Evolutionary conservation across 1,140 invertebrate genomes (phyloP), one percentile per base, ranked within the genome.

Genomic region (Drosophila malerkotliana): DNA sequence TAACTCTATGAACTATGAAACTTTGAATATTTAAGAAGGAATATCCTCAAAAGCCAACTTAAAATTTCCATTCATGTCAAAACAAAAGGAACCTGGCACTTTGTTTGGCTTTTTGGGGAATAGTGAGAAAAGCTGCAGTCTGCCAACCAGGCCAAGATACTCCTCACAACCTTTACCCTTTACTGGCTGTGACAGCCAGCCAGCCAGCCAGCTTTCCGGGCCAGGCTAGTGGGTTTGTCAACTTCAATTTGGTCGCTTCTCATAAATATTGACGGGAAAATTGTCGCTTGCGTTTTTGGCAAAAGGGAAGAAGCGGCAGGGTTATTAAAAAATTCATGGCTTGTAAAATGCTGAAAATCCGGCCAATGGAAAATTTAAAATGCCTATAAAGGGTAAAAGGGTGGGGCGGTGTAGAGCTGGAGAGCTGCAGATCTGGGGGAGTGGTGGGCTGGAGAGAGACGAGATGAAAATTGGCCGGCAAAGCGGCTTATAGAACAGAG

Each of bases 301-400:
- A 18, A 37, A 15, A 28, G 30, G 9, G 21, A 10, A 3, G 10
- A 1, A 47, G 32, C 26, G 3, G 26, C 26, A 28, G 67, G 59
- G 82, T 88, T 87, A 87, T 88, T 88, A 87, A 88, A 88, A 87
- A 83, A 87, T 87, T 88, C 83, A 87, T 87, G 83, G 63, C 83
- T 88, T 87, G 83, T 88, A 87, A 87, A 87, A 87, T 87, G 75
- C 79, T 67, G 79, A 88, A 72, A 88, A 87, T 82, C 83, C 82
- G 62, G 71, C 41, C 74, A 83, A 66, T 79, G 77, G 71, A 77
- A 83, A 88, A 76, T 87, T 83, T 88, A 88, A 87, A 88, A 83
- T 72, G 72, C 76, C 83, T 76, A 87, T 87, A 88, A 87, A 87
- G 74, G 77, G 63, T 63, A 68, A 62, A 56, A 18, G 12, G 18